Evolutionary conservation across 2,888 invertebrate genomes (phyloP).

Genomic region (Parelbella ahira): DNA sequence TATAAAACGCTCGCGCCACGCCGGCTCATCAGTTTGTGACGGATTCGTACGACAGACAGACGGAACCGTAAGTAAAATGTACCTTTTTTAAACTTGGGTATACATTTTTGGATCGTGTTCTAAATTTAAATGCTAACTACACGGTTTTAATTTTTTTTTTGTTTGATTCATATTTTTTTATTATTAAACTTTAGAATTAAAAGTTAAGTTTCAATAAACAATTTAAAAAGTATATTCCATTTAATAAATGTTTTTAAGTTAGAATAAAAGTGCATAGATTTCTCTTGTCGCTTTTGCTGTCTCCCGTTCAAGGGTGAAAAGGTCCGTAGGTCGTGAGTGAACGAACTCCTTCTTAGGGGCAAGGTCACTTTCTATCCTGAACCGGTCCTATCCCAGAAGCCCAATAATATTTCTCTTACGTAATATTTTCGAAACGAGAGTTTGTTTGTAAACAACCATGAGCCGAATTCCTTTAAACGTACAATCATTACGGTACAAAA

Average conservation of each 20-base stretch:
- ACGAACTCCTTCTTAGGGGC: constrained; percentile 58
- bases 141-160: neutral
- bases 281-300: neutral
- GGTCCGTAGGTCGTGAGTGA: constrained; percentile 44
- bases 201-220: no score
- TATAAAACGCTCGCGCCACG: constrained; percentile 60
- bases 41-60: constrained; percentile 49
- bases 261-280: no score
- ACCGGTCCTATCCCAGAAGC: constrained; percentile 50
- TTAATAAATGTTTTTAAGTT: no score
- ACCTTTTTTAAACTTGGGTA: no score
- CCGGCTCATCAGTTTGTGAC: constrained; percentile 71
- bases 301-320: constrained; percentile 10
- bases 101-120: no score
- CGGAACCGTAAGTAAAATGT: constrained; percentile 54
- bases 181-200: no score
- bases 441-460: constrained; percentile 28
- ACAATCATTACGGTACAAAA: neutral
- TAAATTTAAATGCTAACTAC: neutral
- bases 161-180: no score
- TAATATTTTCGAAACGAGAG: constrained; percentile 37
- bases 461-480: constrained; percentile 3
- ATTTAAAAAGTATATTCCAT: no score
- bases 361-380: constrained; percentile 71
- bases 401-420: constrained; percentile 24